Base-by-base conservation (phyloP, 2,888 invertebrate genomes). In the Plagiodera versicolora region DNA sequence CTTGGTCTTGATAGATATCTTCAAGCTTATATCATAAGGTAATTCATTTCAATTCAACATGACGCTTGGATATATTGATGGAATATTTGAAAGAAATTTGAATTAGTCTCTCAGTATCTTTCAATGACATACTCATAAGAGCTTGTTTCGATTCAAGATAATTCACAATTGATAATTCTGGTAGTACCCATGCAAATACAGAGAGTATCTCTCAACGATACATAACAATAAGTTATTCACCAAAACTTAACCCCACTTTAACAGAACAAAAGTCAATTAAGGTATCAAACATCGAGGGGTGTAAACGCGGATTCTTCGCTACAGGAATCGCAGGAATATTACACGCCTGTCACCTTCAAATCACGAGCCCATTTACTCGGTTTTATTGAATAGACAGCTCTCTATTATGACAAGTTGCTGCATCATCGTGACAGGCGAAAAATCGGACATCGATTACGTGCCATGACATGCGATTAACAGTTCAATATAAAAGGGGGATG, bases 361-460 rank as follows among this genome's bases (percentile, higher is more conserved):
- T 72, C 71, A 71, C 66, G 59, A 56, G 60, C 62, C 67, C 66
- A 67, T 69, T 39, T 67, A 67, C 58, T 56, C 60, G 65, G 65
- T 67, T 72, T 58, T 72, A 73, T 73, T 72, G 66, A 72, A 71
- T 71, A 70, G 72, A 71, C 69, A 67, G 67, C 71, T 71, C 70
- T 72, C 70, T 72, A 72, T 69, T 70, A 70, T 72, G 74, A 74
- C 72, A 73, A 68, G 69, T 68, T 70, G 72, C 72, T 67, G 66
- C 64, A 68, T 70, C 70, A 70, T 67, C 70, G 67, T 74, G 73
- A 72, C 58, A 57, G 1, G 47, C 20, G 44, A 50, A n/a, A n/a
- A 24, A 24, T 24, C 24, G 24, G 24, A 24, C 24, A 5, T 3
- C 24, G 24, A 5, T 24, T 24, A 24, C 24, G 24, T 24, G 6